Evolutionary conservation across 2,797 vertebrate genomes (phyloP).

Genomic region (Taenioides sp.): DNA sequence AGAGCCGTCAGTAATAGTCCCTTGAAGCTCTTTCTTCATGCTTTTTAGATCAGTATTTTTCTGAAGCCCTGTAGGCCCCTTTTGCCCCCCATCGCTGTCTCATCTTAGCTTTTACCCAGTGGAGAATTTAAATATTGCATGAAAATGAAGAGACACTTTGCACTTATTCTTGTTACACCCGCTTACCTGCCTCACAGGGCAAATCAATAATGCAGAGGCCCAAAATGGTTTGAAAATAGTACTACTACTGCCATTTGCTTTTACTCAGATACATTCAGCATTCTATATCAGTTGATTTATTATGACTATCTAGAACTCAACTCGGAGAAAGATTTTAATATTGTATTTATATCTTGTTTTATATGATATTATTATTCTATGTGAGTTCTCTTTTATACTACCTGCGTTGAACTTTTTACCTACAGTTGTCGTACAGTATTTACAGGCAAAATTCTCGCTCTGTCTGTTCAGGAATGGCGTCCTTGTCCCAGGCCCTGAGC

Average conservation of each 20-base stretch:
- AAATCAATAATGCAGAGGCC: constrained; percentile 60
- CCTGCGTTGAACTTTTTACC: background rate
- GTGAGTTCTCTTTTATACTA: background rate
- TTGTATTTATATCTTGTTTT: background rate
- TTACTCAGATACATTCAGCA: background rate
- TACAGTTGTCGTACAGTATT: background rate
- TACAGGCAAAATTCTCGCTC: background rate
- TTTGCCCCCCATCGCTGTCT: constrained; percentile 40
- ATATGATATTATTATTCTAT: background rate
- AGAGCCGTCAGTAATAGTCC: constrained; percentile 21
- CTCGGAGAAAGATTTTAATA: background rate
- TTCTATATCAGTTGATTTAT: background rate
- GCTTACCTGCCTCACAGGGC: constrained; percentile 48
- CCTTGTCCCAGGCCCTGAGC: constrained; percentile 88
- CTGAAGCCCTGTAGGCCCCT: constrained; percentile 30
- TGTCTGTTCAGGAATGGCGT: constrained; percentile 73
- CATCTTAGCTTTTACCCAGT: constrained; percentile 30
- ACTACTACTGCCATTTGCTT: constrained; percentile 1
- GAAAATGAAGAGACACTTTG: constrained; percentile 30
- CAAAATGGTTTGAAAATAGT: constrained; percentile 57
- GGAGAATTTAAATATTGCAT: constrained; percentile 65
- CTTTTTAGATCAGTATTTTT: constrained; percentile 37
- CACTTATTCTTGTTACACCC: constrained; percentile 27
- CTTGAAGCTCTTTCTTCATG: constrained; percentile 26
- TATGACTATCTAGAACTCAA: background rate